phyloP scores from a whole-genome alignment of 2,113 vertebrate species.

The Machaerirhynchus nigripectus region DNA sequence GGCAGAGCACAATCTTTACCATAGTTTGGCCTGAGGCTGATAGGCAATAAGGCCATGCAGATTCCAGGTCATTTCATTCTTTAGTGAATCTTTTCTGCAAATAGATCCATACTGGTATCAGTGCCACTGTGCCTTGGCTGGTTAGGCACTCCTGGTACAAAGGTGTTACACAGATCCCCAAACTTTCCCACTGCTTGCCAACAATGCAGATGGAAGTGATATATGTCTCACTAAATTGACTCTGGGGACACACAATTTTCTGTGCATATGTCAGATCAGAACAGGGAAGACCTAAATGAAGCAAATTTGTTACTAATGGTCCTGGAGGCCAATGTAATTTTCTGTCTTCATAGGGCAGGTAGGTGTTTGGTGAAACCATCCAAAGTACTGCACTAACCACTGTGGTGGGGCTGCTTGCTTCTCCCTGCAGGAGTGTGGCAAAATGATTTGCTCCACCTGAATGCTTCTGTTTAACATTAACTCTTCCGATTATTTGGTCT shows the following conservation, averaged over 20 bases:
- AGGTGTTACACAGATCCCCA: not conserved
- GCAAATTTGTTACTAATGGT: not conserved
- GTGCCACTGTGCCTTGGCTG: not conserved
- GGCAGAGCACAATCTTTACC: not conserved
- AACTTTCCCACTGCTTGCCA: not conserved
- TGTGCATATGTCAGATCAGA: not conserved
- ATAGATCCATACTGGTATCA: not conserved
- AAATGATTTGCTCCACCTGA: not conserved
- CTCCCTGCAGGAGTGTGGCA: not conserved
- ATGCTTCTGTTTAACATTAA: not conserved
- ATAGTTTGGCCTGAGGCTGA: not conserved
- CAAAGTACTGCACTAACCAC: not conserved
- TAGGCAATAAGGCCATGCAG: not conserved
- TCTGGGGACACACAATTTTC: not conserved
- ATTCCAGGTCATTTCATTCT: not conserved
- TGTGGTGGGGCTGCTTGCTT: not conserved
- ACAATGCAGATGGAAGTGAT: not conserved
- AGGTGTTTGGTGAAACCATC: not conserved
- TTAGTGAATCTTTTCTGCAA: not conserved
- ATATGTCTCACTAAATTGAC: not conserved
- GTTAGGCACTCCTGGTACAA: not conserved
- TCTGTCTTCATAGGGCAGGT: not conserved
- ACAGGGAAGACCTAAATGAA: not conserved
- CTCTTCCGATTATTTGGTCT: not conserved
- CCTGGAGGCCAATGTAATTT: not conserved